Evolutionary conservation across 2,888 invertebrate genomes (phyloP), one percentile per base, ranked within the genome.

Genomic region (Temnothorax rugatulus): DNA sequence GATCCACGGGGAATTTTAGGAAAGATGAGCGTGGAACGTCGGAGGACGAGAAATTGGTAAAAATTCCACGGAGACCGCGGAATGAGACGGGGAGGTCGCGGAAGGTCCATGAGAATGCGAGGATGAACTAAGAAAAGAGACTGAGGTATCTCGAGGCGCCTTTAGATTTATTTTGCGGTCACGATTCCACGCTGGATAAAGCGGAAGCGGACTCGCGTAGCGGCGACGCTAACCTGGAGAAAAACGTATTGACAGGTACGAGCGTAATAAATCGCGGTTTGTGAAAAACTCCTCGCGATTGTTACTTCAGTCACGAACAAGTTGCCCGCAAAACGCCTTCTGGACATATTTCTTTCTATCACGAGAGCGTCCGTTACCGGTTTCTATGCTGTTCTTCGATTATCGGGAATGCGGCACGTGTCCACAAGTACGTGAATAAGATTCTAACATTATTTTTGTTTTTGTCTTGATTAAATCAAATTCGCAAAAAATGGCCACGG

Each of bases 81-180:
- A 77, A 77, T 77, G 54, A 77, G 54, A 68, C 41, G 69, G 54
- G 41, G 41, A 77, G 77, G 71, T 69, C 79, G 69, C 57, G 71
- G 57, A 57, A 54, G 77, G 54, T 77, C 63, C 77, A 54, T 68
- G 69, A 77, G 69, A 77, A 68, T n/a, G 76, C 64, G 57, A 68
- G 47, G 73, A 50, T 57, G 18, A 77, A 47, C 52, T 7, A 57
- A 76, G 59, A 83, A 75, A 61, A 86, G 69, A 61, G 75, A 64
- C 66, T 63, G 83, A 74, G 64, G 81, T 18, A 77, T 84, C 69
- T 83, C 76, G 82, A 88, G 82, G 82, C 79, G 79, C 86, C 90
- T 79, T 84, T 76, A 74, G 87, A 91, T 89, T 90, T 87, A 83
- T 91, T 88, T 90, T 90, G 90, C 90, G 91, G 90, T 90, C 88